Evolutionary conservation across 2,797 vertebrate genomes (phyloP).

Genomic region (Microcaecilia unicolor): DNA sequence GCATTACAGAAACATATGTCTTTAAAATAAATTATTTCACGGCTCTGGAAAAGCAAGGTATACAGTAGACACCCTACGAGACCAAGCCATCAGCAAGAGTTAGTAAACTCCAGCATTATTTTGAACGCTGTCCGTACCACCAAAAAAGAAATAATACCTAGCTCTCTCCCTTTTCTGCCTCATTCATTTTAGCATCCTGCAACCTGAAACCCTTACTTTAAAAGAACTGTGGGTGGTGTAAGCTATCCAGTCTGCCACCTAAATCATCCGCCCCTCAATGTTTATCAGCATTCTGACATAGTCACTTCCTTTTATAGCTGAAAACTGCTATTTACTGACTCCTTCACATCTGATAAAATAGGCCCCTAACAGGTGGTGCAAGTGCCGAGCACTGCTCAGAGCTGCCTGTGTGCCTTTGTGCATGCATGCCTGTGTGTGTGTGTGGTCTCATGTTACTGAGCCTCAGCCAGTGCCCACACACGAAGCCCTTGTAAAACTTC

Average conservation of each 20-base stretch:
- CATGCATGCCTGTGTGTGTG: constrained; percentile 43
- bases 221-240: constrained; percentile 19
- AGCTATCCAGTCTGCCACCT: constrained; percentile 42
- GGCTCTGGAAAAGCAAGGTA: no score
- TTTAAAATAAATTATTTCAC: no score
- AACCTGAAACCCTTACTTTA: constrained; percentile 47
- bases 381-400: constrained; percentile 36
- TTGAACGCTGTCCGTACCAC: constrained; percentile 7
- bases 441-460: constrained; percentile 73
- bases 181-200: constrained; percentile 36
- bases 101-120: constrained; percentile 11
- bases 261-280: constrained; percentile 41
- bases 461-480: constrained; percentile 49
- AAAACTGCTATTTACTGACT: constrained; percentile 50
- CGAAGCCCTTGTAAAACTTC: constrained; percentile 37
- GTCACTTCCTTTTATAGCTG: constrained; percentile 50
- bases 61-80: no score
- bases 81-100: constrained; percentile 14
- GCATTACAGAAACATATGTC: no score
- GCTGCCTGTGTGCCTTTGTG: constrained; percentile 58
- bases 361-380: constrained; percentile 53
- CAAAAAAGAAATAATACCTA: constrained; percentile 16
- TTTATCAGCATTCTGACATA: constrained; percentile 43
- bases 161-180: neutral
- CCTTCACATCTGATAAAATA: constrained; percentile 49